Conservation (phyloP, 2,888 invertebrate genomes). For the Toxonevra muliebris region DNA sequence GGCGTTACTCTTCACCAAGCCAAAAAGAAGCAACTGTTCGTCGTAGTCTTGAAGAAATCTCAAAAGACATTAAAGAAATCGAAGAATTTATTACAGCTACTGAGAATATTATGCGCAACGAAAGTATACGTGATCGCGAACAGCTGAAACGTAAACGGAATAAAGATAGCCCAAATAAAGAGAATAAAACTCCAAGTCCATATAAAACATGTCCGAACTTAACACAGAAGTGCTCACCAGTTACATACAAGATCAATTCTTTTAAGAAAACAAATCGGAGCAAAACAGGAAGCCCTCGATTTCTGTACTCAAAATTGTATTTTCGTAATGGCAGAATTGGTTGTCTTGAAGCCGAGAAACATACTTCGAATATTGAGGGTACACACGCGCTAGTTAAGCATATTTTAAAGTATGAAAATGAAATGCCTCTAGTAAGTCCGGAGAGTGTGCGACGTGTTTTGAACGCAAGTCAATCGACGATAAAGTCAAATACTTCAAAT, state of each 20-base stretch:
- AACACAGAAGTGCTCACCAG: slow-evolving; percentile 43
- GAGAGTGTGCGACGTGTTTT: slow-evolving; percentile 60
- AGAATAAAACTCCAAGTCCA: slow-evolving; percentile 60
- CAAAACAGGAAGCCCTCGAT: slow-evolving; percentile 57
- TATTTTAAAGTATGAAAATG: slow-evolving; percentile 60
- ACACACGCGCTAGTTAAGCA: slow-evolving; percentile 65
- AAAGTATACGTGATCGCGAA: slow-evolving; percentile 57
- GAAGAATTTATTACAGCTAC: slow-evolving; percentile 64
- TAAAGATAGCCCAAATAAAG: slow-evolving; percentile 53
- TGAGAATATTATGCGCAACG: slow-evolving; percentile 59
- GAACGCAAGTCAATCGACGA: slow-evolving; percentile 29
- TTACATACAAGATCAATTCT: slow-evolving; percentile 62
- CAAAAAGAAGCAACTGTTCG: slow-evolving; percentile 61
- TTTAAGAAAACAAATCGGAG: slow-evolving; percentile 55
- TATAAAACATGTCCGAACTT: slow-evolving; percentile 45
- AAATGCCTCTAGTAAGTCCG: slow-evolving; percentile 63
- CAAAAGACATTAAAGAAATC: slow-evolving; percentile 64
- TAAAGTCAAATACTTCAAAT: slow-evolving; percentile 10
- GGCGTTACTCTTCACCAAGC: slow-evolving; percentile 55
- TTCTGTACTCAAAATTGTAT: slow-evolving; percentile 60
- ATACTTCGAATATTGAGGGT: slow-evolving; percentile 60
- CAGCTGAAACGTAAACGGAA: slow-evolving; percentile 42
- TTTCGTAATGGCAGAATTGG: slow-evolving; percentile 65
- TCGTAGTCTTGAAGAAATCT: slow-evolving; percentile 64
- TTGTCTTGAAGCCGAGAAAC: slow-evolving; percentile 62